Percentiles rank a stretch among this genome's conserved stretches.
These are phyloP conservation scores for Oligia fasciuncula DNA, from an alignment of 2,888 invertebrate species.

Conservation along the genomic window DNA sequence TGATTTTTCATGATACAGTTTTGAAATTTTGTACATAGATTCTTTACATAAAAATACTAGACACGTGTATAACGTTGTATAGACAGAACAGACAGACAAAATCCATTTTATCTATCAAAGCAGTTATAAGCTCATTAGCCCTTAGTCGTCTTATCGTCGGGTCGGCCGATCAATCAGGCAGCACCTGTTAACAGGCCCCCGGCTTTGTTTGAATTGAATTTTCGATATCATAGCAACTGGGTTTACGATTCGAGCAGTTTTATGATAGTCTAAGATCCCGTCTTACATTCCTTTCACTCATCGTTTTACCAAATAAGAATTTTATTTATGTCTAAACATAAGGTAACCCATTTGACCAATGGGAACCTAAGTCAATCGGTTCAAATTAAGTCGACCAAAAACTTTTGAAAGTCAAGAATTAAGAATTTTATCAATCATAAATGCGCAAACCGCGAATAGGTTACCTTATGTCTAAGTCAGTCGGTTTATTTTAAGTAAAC, in stretches of 20 bases:
- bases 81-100: slow-evolving; percentile 7
- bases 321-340: neutral
- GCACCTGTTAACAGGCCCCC: slow-evolving; percentile 50
- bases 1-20: too few relatives aligned
- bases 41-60: too few relatives aligned
- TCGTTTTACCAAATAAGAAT: neutral
- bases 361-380: too few relatives aligned
- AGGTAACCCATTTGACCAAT: too few relatives aligned
- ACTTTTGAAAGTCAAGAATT: neutral
- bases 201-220: slow-evolving; percentile 74
- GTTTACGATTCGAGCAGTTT: slow-evolving; percentile 42
- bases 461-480: neutral
- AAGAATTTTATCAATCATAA: neutral
- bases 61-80: too few relatives aligned
- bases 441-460: neutral
- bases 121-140: slow-evolving; percentile 65
- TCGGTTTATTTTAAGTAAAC: neutral
- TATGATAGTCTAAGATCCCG: slow-evolving; percentile 25
- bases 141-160: slow-evolving; percentile 52
- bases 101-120: slow-evolving; percentile 24
- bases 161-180: slow-evolving; percentile 59
- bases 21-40: too few relatives aligned
- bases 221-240: slow-evolving; percentile 59
- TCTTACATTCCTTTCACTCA: neutral
- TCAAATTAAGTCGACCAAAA: too few relatives aligned